These are phyloP conservation scores for Porites evermanni DNA, from an alignment of 92 coral and sea anemone species.

Conservation along the genomic window DNA sequence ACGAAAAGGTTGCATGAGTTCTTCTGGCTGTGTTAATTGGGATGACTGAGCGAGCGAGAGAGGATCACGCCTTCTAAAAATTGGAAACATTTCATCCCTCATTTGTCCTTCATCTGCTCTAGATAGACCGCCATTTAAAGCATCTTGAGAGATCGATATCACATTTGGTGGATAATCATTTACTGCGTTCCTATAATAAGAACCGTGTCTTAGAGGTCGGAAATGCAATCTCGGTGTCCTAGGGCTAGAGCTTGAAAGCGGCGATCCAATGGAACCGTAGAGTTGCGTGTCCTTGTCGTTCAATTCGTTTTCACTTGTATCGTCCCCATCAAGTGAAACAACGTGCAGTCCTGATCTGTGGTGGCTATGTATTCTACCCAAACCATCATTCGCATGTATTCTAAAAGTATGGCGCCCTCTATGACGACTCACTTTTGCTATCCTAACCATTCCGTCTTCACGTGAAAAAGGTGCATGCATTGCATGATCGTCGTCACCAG, in stretches of 20 bases:
- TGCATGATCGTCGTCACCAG: not conserved
- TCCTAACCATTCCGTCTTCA: conserved; percentile 1
- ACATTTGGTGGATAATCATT: conserved; percentile 57
- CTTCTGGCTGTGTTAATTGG: conserved; percentile 32
- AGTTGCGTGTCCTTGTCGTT: conserved; percentile 40
- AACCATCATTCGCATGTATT: conserved; percentile 8
- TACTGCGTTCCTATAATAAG: not conserved
- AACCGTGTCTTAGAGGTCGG: not conserved
- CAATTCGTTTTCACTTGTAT: not conserved
- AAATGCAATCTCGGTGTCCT: not conserved
- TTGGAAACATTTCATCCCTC: conserved; percentile 32
- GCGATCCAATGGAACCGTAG: conserved; percentile 56
- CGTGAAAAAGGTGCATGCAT: not conserved
- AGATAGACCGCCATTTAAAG: conserved; percentile 25
- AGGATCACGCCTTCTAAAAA: conserved; percentile 34
- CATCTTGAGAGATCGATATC: conserved; percentile 58
- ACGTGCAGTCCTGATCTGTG: conserved; percentile 44
- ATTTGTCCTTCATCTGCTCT: conserved; percentile 32
- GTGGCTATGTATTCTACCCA: not conserved
- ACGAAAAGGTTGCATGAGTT: conserved; percentile 30
- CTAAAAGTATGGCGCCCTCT: not conserved
- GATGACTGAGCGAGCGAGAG: not conserved
- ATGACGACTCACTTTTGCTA: conserved; percentile 12
- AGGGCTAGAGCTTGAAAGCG: not conserved
- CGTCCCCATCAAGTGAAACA: conserved; percentile 29